Base-by-base conservation (phyloP, 2,888 invertebrate genomes). In the Trachelus tabidus region DNA sequence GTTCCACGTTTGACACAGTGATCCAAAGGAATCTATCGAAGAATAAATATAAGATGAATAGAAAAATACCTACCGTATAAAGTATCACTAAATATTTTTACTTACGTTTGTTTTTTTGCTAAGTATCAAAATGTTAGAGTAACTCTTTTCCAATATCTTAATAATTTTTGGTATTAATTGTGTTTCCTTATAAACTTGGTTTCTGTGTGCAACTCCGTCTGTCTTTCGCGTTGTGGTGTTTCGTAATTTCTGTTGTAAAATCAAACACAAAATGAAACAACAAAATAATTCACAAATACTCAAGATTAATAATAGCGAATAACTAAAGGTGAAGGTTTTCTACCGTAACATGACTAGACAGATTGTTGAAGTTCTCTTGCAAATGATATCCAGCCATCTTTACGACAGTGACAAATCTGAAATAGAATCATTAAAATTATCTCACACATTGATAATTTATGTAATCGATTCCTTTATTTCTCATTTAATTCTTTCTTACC, bases 111-210 rank as follows among this genome's bases (percentile, higher is more conserved):
- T 94, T 84, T 94, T 95, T 77, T 92, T 93, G 1, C 93, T 93
- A n/a, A 95, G 92, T 79, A 94, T 85, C 80, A 94, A 92, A 68
- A 95, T 92, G 76, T 93, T 92, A 84, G 93, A 94, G 83, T 92
- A 92, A 87, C 95, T 95, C 85, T 93, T 93, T 88, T 95, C 95
- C 1, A 94, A 93, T 85, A 94, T 95, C 73, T 93, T 92, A 76
- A 95, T 93, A 0, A 95, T 93, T 75, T 94, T 93, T 12, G 95
- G 95, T 84, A 95, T 94, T 33, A 93, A 92, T 83, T 93, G 93
- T 0, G 94, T 94, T 88, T 95, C 94, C 56, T 93, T 93, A 73
- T 94, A 89, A 75, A 94, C 93, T 88, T 93, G 93, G 79, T 92
- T 93, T 76, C 92, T 91, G 79, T 92, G 92, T 0, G 90, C 90